These are phyloP conservation scores for Apostichopus californicus DNA, from an alignment of 35 echinoderm and acorn worm genomes.

Conservation along the genomic window DNA sequence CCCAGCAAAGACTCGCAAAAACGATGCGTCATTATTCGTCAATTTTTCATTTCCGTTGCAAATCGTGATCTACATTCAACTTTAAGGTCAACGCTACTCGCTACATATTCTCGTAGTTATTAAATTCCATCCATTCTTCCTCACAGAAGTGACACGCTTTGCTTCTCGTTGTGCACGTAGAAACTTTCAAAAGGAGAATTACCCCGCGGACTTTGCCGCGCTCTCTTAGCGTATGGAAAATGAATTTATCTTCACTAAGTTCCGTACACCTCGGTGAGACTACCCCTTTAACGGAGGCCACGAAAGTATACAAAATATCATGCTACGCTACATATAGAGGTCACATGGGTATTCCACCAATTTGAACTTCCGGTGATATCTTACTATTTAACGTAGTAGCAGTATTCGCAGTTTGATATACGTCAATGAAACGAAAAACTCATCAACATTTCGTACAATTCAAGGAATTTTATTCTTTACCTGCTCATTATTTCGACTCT, in stretches of 20 bases:
- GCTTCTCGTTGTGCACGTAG: neutral
- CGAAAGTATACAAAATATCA: too few relatives aligned
- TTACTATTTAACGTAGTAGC: too few relatives aligned
- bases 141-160: neutral
- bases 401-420: neutral
- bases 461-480: too few relatives aligned
- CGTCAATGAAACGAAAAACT: neutral
- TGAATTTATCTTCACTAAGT: too few relatives aligned
- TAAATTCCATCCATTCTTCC: slow-evolving; percentile 26
- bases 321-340: too few relatives aligned
- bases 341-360: too few relatives aligned
- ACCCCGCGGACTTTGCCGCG: neutral
- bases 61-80: neutral
- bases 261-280: too few relatives aligned
- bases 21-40: neutral
- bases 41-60: neutral
- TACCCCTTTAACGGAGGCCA: too few relatives aligned
- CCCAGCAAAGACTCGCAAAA: neutral
- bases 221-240: too few relatives aligned
- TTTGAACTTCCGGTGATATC: too few relatives aligned
- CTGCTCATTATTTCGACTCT: neutral
- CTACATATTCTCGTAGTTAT: neutral
- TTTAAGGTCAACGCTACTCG: neutral
- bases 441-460: neutral
- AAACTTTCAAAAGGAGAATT: neutral